Evolutionary conservation across 2,888 invertebrate genomes (phyloP), one percentile per base, ranked within the genome.

Genomic region (Platycnemis pennipes): DNA sequence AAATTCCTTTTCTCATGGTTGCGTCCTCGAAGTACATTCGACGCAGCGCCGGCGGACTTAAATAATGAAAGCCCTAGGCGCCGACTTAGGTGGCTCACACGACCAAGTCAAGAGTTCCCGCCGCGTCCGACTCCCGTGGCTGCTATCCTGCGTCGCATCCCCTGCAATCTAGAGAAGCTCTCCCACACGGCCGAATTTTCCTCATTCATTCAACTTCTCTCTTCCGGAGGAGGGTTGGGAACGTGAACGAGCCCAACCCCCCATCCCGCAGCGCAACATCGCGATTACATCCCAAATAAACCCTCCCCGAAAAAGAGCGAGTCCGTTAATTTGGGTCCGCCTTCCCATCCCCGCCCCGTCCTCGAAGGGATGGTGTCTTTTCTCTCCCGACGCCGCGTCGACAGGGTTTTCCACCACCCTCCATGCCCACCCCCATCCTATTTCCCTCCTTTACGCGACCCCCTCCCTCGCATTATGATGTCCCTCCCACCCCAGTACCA

Each of bases 251-350:
- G 37, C 37, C 37, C 69, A 26, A 44, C 45, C 44, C 69, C n/a
- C 37, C n/a, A 7, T 56, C 26, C 42, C 56, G 42, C n/a, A 26
- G 49, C 4, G n/a, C 56, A 42, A 53, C 49, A 37, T 56, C 89
- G n/a, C 89, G 89, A 91, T 91, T 91, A 69, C 91, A 44, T 69
- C 91, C 56, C 37, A 69, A 89, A 91, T n/a, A 91, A 91, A 69
- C 44, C 42, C 44, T 37, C 77, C 37, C n/a, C 37, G 77, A 77
- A 77, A 37, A n/a, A 37, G 11, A 37, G 77, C 63, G 22, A 63
- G 91, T 91, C 63, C 91, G 91, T 91, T 91, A 91, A 91, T 91
- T 91, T 91, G 44, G 63, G 56, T 37, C 77, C n/a, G n/a, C n/a
- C n/a, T n/a, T 77, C 77, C 31, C n/a, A 26, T 2, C 26, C 56